These are phyloP conservation scores for Gisinianus flammeolus DNA, from an alignment of 2,888 invertebrate species.

Conservation along the genomic window DNA sequence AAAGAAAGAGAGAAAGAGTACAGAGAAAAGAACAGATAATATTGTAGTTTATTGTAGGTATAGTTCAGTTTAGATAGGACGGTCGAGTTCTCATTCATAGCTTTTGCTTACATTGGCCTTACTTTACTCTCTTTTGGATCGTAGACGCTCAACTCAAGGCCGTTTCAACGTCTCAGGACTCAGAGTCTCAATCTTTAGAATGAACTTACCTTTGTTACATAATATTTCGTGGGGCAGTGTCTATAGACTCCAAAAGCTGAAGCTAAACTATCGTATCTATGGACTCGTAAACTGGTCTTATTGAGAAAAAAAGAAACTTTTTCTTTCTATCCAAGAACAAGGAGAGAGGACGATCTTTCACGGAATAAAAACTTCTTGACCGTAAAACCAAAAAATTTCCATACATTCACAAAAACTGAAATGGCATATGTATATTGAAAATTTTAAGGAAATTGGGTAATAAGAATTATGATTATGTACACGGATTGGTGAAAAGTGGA, in stretches of 20 bases:
- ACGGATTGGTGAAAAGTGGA: neutral
- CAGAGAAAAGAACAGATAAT: neutral
- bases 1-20: neutral
- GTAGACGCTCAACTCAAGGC: neutral
- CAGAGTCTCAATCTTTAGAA: neutral
- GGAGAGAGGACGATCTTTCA: neutral
- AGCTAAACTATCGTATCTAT: neutral
- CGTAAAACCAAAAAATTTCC: neutral
- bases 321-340: too few relatives aligned
- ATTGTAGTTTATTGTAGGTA: neutral
- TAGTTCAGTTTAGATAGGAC: neutral
- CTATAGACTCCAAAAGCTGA: neutral
- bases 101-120: neutral
- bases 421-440: too few relatives aligned
- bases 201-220: neutral
- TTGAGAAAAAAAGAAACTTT: neutral
- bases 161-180: neutral
- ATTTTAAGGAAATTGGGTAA: too few relatives aligned
- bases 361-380: too few relatives aligned
- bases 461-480: too few relatives aligned
- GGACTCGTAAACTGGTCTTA: neutral
- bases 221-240: neutral
- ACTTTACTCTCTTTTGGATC: neutral
- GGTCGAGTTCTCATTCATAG: neutral
- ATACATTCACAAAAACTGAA: too few relatives aligned